These are phyloP conservation scores for Zosterops pallidus DNA, from an alignment of 2,113 vertebrate genomes.

Conservation along the genomic window DNA sequence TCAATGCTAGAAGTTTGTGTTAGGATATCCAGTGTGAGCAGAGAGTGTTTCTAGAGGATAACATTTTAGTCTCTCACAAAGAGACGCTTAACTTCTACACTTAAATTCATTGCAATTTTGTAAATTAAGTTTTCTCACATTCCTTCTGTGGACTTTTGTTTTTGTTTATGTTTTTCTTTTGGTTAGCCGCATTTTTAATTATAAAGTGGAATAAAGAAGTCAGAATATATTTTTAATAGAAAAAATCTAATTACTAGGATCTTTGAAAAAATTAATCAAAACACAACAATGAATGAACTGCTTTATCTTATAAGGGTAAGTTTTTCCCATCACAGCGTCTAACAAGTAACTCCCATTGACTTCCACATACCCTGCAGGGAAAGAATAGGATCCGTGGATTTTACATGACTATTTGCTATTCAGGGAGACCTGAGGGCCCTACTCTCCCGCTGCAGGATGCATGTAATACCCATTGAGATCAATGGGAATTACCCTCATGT, in stretches of 20 bases:
- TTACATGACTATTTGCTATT: conserved; percentile 51
- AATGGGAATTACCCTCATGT: conserved; percentile 38
- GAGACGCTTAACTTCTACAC: neutral
- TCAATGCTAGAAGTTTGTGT: neutral
- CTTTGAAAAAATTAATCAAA: neutral
- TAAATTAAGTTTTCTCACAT: neutral
- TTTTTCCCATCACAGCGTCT: conserved; percentile 23
- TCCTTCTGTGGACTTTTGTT: neutral
- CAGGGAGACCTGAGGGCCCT: conserved; percentile 42
- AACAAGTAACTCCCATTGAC: conserved; percentile 49
- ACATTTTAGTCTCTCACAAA: neutral
- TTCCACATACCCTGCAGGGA: conserved; percentile 47
- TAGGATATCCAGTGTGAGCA: neutral
- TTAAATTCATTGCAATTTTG: neutral
- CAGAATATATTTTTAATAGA: neutral
- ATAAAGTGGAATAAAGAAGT: neutral
- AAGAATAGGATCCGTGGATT: conserved; percentile 42
- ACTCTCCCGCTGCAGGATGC: conserved; percentile 42
- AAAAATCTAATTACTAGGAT: neutral
- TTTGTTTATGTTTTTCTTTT: neutral
- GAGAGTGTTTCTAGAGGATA: neutral
- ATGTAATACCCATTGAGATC: conserved; percentile 54
- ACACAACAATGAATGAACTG: neutral
- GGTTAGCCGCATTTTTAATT: neutral
- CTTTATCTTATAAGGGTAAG: conserved; percentile 8